Percentiles rank a stretch among this genome's conserved stretches.
phyloP scores from a whole-genome alignment of 2,888 invertebrate species.

The Schizaphis graminum region DNA sequence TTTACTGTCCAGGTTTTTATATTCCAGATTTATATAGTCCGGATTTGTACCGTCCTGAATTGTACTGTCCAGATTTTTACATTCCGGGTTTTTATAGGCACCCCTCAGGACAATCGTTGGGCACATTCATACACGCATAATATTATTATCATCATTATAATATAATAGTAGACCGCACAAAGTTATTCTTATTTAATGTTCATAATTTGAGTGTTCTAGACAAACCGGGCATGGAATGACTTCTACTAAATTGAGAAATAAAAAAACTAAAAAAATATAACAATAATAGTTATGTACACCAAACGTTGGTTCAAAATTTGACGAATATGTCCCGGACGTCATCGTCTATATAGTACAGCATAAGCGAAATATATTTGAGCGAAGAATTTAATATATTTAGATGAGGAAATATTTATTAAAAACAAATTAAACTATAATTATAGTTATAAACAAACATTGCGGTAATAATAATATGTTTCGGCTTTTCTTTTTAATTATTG shows the following conservation, averaged over 20 bases:
- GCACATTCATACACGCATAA: neutral
- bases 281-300: constrained; percentile 58
- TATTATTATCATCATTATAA: constrained; percentile 18
- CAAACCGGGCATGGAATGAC: constrained; percentile 39
- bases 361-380: constrained; percentile 64
- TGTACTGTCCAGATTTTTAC: too few relatives aligned
- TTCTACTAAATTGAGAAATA: constrained; percentile 46
- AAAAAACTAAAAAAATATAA: constrained; percentile 59
- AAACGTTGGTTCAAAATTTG: constrained; percentile 56
- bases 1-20: too few relatives aligned
- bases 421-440: constrained; percentile 25
- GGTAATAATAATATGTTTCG: neutral
- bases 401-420: constrained; percentile 23
- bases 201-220: neutral
- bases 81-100: too few relatives aligned
- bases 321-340: constrained; percentile 62
- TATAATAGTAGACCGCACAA: neutral
- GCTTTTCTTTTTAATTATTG: constrained; percentile 55
- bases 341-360: constrained; percentile 38
- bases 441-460: constrained; percentile 25
- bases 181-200: neutral
- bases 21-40: too few relatives aligned
- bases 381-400: constrained; percentile 52
- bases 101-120: neutral
- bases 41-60: too few relatives aligned